Evolutionary conservation across 2,888 invertebrate genomes (phyloP).

Genomic region (Ormyrus pomaceus): DNA sequence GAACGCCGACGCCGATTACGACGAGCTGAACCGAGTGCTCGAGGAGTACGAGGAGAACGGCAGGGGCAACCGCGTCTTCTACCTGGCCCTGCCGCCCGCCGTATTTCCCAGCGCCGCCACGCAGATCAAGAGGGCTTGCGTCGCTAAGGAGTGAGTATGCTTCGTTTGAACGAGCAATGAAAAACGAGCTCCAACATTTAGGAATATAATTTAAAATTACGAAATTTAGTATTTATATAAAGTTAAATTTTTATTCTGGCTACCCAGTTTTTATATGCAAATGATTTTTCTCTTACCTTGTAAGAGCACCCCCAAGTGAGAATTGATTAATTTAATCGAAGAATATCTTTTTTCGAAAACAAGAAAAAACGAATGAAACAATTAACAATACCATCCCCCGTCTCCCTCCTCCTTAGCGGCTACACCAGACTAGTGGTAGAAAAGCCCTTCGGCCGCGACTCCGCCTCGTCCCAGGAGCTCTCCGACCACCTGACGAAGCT

Average conservation of each 20-base stretch:
- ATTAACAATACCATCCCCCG: background rate
- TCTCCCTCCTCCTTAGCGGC: conserved; percentile 20
- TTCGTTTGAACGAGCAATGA: background rate
- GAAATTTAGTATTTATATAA: background rate
- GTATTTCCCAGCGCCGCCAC: conserved; percentile 23
- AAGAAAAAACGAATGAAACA: background rate
- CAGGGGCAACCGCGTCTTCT: conserved; percentile 39
- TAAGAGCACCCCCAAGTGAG: too few relatives aligned
- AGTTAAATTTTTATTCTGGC: too few relatives aligned
- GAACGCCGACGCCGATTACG: conserved; percentile 25
- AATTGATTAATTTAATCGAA: too few relatives aligned
- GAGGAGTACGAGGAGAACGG: background rate
- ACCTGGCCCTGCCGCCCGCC: conserved; percentile 42
- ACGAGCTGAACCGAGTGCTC: conserved; percentile 4
- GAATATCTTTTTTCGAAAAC: background rate
- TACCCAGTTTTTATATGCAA: too few relatives aligned
- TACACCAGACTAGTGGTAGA: conserved; percentile 46
- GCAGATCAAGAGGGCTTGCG: conserved; percentile 36
- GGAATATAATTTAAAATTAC: background rate
- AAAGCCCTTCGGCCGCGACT: conserved; percentile 52
- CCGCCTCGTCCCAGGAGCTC: conserved; percentile 26
- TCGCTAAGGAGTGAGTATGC: conserved; percentile 38
- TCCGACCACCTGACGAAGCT: conserved; percentile 16
- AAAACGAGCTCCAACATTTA: background rate
- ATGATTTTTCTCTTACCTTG: too few relatives aligned